phyloP scores from a whole-genome alignment of 1,140 invertebrate species.

The Arctopsyche grandis region DNA sequence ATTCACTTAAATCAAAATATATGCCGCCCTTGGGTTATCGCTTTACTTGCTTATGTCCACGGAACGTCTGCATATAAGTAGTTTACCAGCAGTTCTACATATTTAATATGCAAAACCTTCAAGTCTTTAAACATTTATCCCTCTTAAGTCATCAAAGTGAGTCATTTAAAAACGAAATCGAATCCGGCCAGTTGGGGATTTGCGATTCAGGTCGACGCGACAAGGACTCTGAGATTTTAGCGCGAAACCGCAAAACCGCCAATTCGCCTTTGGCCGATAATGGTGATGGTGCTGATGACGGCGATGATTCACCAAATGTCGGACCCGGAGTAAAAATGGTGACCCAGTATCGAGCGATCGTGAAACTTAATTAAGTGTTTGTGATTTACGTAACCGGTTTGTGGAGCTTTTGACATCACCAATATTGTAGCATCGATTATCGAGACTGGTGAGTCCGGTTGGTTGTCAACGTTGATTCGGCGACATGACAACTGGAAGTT shows the following conservation, averaged over 20 bases:
- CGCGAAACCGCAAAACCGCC: neutral
- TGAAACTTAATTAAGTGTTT: conserved; percentile 30
- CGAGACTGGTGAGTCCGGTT: neutral
- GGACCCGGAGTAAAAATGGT: neutral
- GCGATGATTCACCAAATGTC: conserved; percentile 25
- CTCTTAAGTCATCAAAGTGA: too few species aligned
- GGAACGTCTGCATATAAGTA: too few species aligned
- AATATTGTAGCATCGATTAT: conserved; percentile 29
- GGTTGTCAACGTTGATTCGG: neutral
- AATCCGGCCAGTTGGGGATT: neutral
- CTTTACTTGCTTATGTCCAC: too few species aligned
- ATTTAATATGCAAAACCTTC: too few species aligned
- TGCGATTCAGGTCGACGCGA: neutral
- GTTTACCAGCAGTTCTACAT: too few species aligned
- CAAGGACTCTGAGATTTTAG: neutral
- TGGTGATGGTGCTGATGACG: neutral
- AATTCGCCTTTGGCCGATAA: neutral
- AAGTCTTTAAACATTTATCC: too few species aligned
- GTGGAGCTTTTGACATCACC: conserved; percentile 16
- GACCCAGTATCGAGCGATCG: conserved; percentile 12
- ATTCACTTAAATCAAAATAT: too few species aligned
- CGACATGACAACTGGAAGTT: neutral
- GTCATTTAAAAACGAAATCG: neutral
- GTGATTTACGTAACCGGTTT: conserved; percentile 32
- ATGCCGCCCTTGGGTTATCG: too few species aligned